Base-by-base conservation (phyloP, 2,888 invertebrate species). In the Phytoseiulus persimilis region DNA sequence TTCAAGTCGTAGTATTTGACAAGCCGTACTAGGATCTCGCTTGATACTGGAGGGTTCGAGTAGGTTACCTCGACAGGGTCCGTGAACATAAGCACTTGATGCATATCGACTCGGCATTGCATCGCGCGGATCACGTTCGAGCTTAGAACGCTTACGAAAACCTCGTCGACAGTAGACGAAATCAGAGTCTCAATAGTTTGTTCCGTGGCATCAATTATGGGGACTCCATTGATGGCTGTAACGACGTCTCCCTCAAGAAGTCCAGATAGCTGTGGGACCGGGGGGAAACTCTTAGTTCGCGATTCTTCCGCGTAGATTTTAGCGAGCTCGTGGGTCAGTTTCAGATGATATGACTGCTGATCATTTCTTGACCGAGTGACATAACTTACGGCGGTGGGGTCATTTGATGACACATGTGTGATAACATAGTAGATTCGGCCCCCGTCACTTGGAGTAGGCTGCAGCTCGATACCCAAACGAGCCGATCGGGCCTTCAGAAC, bases 1-100 rank as follows among this genome's bases (percentile, higher is more conserved):
- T n/a, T 87, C n/a, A 45, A 39, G 6, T 87, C 87, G 33, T 87
- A 87, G 87, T 87, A 87, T 33, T 33, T n/a, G 14, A 33, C 87
- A 23, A 87, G n/a, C 31, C 87, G 87, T 9, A 87, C 39, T 87
- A 18, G 33, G 31, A 84, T 32, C 18, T 32, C 32, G 33, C 87
- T 87, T 33, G 6, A 23, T 6, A 84, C 23, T 14, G 84, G 23
- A 23, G 84, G 14, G 32, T n/a, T 87, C 33, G 87, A 14, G 45
- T 87, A 45, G 28, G 45, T 32, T 33, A 87, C 87, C 39, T 87
- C 87, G 28, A 87, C 33, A 11, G 87, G 32, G n/a, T 87, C 33
- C 11, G 45, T 31, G 0, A 39, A 28, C 0, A 39, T 11, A 14
- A 87, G 32, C 28, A 87, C 32, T 9, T 39, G 87, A 32, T 45